Conservation (phyloP, 2,888 invertebrate genomes). For the Argynnis bischoffii region DNA sequence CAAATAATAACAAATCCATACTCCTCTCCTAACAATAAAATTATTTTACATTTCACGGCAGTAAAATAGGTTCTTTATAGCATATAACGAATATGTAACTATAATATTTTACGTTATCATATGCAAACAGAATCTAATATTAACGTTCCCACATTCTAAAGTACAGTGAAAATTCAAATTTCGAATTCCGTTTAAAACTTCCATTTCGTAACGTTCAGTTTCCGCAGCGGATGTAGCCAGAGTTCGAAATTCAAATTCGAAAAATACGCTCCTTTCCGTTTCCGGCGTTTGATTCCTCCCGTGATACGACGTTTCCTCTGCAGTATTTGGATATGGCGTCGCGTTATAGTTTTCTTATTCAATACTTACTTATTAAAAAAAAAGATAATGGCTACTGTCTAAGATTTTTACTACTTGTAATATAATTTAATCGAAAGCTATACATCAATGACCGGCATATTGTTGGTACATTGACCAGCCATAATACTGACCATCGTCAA, state of each 20-base stretch:
- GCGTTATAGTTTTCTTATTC: slow-evolving; percentile 42
- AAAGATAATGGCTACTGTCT: neutral
- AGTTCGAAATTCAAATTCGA: slow-evolving; percentile 81
- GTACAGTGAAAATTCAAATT: slow-evolving; percentile 39
- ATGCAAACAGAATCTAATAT: slow-evolving; percentile 2
- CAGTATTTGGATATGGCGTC: slow-evolving; percentile 56
- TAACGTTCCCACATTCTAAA: slow-evolving; percentile 23
- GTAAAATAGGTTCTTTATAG: too few relatives aligned
- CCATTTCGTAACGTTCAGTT: slow-evolving; percentile 69
- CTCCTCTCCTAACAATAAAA: too few relatives aligned
- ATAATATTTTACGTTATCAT: neutral
- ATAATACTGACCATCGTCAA: too few relatives aligned
- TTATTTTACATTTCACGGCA: too few relatives aligned
- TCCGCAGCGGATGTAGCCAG: slow-evolving; percentile 73
- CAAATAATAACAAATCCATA: too few relatives aligned
- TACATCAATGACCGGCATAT: too few relatives aligned
- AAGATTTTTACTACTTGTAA: too few relatives aligned
- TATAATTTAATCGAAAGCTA: too few relatives aligned
- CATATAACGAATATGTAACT: too few relatives aligned
- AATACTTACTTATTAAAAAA: slow-evolving; percentile 16
- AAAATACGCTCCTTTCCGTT: slow-evolving; percentile 80
- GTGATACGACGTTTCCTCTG: slow-evolving; percentile 77
- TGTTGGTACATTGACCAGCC: too few relatives aligned
- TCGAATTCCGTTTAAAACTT: slow-evolving; percentile 58
- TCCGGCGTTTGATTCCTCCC: slow-evolving; percentile 81